Evolutionary conservation across 2,888 invertebrate species (phyloP), one percentile per base, ranked within the genome.

Genomic region (Ernsta delagoae): DNA sequence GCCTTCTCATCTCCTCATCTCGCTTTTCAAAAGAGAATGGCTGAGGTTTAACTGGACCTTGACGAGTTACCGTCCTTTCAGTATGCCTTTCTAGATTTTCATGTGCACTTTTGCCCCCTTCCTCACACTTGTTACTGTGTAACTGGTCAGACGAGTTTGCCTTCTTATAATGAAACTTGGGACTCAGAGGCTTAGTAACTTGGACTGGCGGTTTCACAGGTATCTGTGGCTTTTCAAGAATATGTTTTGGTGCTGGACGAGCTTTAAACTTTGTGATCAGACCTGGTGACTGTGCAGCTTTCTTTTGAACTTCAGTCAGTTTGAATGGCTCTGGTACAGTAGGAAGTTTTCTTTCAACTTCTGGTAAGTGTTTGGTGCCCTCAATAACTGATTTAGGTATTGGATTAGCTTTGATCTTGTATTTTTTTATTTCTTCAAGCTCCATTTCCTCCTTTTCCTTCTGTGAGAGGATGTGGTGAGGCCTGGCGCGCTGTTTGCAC

Each of bases 21-120:
- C 96, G 85, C 66, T 94, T 89, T 70, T 96, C 96, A 87, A 97
- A 97, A 73, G 96, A 96, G 78, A 96, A 96, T 11, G 96, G 96
- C 72, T 88, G 88, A 5, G 86, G 85, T 62, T 80, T 79, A 0
- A 89, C 16, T 7, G 88, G 88, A 0, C 91, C 91, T 16, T 77
- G 78, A 48, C 86, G 80, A 4, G 75, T 78, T n/a, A 74, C 72
- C 70, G 16, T 8, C 8, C 84, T 83, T 5, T 83, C 82, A 53
- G 69, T 61, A 74, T 85, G 84, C 6, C 80, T 76, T 8, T 70
- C 45, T 41, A 64, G 3, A n/a, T 53, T 43, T 11, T 61, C 56
- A 16, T 50, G 50, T 50, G 50, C 12, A 50, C 16, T 50, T 50
- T 8, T 50, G 16, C 4, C 16, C 0, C 45, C 48, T 0, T 57